Base-by-base conservation (phyloP, 2,797 vertebrate species). In the Heterohyrax brucei region DNA sequence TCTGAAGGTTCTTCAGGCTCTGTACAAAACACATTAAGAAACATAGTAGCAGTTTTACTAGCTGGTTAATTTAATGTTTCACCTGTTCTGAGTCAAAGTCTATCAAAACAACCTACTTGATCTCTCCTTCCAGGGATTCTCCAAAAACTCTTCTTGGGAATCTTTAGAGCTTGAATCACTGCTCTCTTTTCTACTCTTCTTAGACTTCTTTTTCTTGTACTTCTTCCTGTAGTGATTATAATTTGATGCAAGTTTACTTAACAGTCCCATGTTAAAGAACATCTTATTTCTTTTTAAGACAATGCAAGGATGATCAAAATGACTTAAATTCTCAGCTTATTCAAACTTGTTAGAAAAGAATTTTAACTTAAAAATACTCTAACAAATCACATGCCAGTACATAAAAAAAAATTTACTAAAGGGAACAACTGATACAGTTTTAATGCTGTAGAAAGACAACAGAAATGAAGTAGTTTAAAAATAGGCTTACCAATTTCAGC, bases 111-210 rank as follows among this genome's bases (percentile, higher is more conserved):
- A 98, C 98, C 21, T 98, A 99, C 99, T 99, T 96, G 99, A 99
- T 98, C 99, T 99, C 98, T 99, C 99, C 91, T 99, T 99, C 99
- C 99, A 99, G 96, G 99, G 98, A 93, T 99, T 99, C n/a, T 98
- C 99, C 82, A 98, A 95, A 0, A 98, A 98, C 68, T 99, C 99
- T 3, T 99, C 99, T 73, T 99, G 99, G 0, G 99, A 99, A 84
- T 99, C 99, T 72, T 99, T 99, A 4, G 99, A 99, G 93, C 99
- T 99, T 26, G 99, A 99, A 92, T 99, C 99, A 53, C 99, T 99
- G 22, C 99, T 99, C 85, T 99, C 99, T 94, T 99, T 99, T 28
- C 98, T 99, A 95, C 22, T 99, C 97, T 99, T 99, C 97, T 99
- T 99, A 6, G 95, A 98, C 98, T 99, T 99, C 98, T 99, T 99